These are phyloP conservation scores for Linyphia triangularis DNA, from an alignment of 2,888 invertebrate genomes.

Conservation along the genomic window DNA sequence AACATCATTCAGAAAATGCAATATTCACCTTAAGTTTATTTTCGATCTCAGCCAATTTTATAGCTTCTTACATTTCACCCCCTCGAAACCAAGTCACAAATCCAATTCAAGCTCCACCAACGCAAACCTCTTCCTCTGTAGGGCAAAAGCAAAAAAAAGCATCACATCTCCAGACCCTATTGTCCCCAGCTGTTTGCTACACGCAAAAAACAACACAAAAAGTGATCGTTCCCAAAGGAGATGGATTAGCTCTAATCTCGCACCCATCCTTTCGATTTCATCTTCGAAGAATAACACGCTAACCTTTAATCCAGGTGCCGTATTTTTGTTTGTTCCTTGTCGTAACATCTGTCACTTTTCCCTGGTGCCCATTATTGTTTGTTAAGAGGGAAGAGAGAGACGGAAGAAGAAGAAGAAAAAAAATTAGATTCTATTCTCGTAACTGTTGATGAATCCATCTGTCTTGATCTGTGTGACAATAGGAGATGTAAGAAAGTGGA, in stretches of 20 bases:
- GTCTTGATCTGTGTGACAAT: constrained; percentile 55
- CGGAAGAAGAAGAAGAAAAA: not conserved
- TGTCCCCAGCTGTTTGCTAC: too few species aligned
- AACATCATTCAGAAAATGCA: too few species aligned
- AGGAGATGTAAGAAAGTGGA: not conserved
- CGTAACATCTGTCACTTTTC: constrained; percentile 49
- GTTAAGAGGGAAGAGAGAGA: not conserved
- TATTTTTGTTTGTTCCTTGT: constrained; percentile 19
- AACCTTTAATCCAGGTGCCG: constrained; percentile 43
- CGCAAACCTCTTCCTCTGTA: too few species aligned
- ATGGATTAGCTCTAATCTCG: not conserved
- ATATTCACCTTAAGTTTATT: too few species aligned
- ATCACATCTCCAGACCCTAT: too few species aligned
- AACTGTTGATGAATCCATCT: constrained; percentile 53
- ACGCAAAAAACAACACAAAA: not conserved
- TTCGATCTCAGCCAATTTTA: too few species aligned
- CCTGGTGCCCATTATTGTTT: constrained; percentile 32
- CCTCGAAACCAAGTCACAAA: too few species aligned
- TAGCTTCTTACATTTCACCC: too few species aligned
- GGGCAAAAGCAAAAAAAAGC: too few species aligned
- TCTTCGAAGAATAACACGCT: not conserved
- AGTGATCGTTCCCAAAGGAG: not conserved
- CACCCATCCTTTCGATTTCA: not conserved
- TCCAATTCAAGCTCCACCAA: too few species aligned
- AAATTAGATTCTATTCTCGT: constrained; percentile 32